These are phyloP conservation scores for Drosophila santomea DNA, from an alignment of 1,140 invertebrate species.

Conservation along the genomic window DNA sequence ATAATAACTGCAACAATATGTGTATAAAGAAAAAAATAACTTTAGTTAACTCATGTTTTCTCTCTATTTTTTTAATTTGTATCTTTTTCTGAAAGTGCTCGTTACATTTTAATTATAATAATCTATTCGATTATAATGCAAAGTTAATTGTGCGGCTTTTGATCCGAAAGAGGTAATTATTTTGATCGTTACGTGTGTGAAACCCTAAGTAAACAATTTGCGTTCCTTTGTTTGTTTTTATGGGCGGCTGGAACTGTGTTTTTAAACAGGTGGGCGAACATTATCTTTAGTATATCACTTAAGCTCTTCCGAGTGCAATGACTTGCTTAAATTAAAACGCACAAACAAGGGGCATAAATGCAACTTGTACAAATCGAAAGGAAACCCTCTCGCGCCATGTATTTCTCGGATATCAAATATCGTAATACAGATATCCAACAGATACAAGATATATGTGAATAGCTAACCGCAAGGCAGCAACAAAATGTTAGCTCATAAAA, in stretches of 20 bases:
- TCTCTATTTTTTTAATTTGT: not conserved
- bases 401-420: constrained; percentile 32
- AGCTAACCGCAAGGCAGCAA: constrained; percentile 33
- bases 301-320: constrained; percentile 22
- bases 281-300: constrained; percentile 1
- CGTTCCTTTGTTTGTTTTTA: constrained; percentile 26
- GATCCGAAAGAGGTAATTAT: not conserved
- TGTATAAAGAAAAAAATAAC: no score
- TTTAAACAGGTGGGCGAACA: constrained; percentile 10
- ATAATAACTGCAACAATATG: no score
- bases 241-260: constrained; percentile 1
- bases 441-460: not conserved
- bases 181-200: not conserved
- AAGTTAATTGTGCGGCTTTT: not conserved
- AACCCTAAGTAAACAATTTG: not conserved
- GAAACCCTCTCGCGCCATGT: constrained; percentile 9
- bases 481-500: constrained; percentile 11
- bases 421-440: not conserved
- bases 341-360: constrained; percentile 13
- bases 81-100: not conserved
- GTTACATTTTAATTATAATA: not conserved
- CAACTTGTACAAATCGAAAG: constrained; percentile 18
- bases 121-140: not conserved
- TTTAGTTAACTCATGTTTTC: no score
- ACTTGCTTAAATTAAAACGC: constrained; percentile 24